Percentiles rank a stretch among this genome's conserved stretches.
Evolutionary conservation across 2,797 vertebrate species (phyloP).

Genomic region (Sciurus carolinensis): DNA sequence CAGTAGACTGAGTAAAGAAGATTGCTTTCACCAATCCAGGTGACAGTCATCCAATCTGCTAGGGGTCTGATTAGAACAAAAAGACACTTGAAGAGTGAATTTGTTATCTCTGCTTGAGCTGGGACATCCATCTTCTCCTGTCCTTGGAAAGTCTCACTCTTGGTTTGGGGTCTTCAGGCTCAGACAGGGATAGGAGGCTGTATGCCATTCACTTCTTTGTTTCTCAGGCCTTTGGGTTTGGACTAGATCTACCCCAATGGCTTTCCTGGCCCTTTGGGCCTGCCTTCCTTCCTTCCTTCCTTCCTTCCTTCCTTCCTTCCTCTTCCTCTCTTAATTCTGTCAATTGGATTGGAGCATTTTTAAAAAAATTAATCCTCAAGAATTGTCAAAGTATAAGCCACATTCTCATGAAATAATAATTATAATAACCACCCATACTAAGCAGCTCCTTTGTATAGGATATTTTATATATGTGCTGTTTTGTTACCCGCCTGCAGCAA

Average conservation of each 20-base stretch:
- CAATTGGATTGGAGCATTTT: background rate
- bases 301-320: background rate
- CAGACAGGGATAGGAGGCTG: background rate
- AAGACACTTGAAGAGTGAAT: background rate
- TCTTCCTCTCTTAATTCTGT: fast-evolving
- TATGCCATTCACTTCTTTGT: background rate
- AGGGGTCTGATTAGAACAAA: background rate
- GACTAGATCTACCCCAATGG: background rate
- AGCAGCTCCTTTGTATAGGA: background rate
- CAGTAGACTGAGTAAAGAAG: background rate
- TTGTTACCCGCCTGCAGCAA: no score
- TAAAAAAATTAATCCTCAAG: background rate
- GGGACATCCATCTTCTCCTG: background rate
- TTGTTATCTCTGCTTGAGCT: background rate
- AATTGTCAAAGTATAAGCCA: background rate
- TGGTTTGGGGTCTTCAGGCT: background rate
- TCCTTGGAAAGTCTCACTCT: background rate
- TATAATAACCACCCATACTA: background rate
- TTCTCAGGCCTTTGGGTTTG: background rate
- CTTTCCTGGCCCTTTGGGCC: background rate
- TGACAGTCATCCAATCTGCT: background rate
- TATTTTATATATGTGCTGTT: background rate
- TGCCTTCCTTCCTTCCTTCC: no score
- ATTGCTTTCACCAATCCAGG: background rate
- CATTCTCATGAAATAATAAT: background rate